phyloP scores from a whole-genome alignment of 2,797 vertebrate species.

The Antennarius maculatus region DNA sequence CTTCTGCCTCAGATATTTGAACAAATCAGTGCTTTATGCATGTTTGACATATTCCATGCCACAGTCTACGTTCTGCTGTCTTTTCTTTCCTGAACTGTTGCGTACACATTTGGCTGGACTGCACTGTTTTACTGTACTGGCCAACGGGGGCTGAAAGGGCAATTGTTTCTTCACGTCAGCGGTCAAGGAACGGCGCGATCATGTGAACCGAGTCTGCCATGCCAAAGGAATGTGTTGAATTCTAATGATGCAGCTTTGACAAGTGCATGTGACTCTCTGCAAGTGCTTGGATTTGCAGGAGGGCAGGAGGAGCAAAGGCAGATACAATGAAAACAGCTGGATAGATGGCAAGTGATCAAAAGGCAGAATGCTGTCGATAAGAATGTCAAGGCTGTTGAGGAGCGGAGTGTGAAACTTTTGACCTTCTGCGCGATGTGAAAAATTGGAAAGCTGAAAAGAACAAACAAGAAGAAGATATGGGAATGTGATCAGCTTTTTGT shows the following conservation, averaged over 20 bases:
- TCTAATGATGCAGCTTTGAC: slow-evolving; percentile 80
- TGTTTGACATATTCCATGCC: not conserved
- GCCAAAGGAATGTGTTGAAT: slow-evolving; percentile 86
- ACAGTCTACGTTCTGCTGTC: slow-evolving; percentile 2
- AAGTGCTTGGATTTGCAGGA: slow-evolving; percentile 48
- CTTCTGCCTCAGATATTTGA: not conserved
- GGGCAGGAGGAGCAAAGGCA: slow-evolving; percentile 41
- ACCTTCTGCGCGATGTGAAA: slow-evolving; percentile 5
- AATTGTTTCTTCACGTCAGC: slow-evolving; percentile 68
- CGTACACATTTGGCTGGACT: slow-evolving; percentile 23
- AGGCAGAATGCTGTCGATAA: slow-evolving; percentile 23
- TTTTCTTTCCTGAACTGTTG: slow-evolving; percentile 6
- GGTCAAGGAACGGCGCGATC: slow-evolving; percentile 72
- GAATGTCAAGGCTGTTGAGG: slow-evolving; percentile 42
- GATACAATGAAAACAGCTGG: slow-evolving; percentile 41
- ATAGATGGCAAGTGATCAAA: slow-evolving; percentile 33
- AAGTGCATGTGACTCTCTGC: slow-evolving; percentile 81
- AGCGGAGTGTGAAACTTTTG: slow-evolving; percentile 21
- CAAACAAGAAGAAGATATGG: slow-evolving; percentile 38
- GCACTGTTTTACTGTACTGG: slow-evolving; percentile 9
- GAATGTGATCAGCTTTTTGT: slow-evolving; percentile 55
- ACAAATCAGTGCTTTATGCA: not conserved
- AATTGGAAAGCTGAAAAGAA: slow-evolving; percentile 17
- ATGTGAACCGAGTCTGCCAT: slow-evolving; percentile 78
- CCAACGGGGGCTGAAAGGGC: slow-evolving; percentile 53